phyloP scores from a whole-genome alignment of 2,888 invertebrate genomes.

The Drosophila kokeensis region DNA sequence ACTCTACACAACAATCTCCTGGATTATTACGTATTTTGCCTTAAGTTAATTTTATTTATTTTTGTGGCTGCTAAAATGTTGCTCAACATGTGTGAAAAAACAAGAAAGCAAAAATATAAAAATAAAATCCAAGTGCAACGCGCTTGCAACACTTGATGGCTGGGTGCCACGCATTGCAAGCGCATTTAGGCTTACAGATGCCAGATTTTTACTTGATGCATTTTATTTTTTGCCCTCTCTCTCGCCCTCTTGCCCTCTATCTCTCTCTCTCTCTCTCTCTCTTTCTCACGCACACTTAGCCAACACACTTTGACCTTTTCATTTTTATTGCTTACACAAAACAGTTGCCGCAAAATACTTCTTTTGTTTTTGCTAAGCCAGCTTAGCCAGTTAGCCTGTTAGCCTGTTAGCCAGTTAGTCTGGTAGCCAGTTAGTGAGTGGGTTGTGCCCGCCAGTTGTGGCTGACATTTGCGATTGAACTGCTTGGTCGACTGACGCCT shows the following conservation, averaged over 20 bases:
- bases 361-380: slow-evolving; percentile 7
- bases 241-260: neutral
- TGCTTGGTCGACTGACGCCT: slow-evolving; percentile 27
- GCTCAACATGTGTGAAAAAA: slow-evolving; percentile 54
- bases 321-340: slow-evolving; percentile 22
- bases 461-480: slow-evolving; percentile 54
- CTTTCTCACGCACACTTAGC: neutral
- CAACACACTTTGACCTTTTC: slow-evolving; percentile 43
- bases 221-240: neutral
- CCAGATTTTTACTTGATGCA: slow-evolving; percentile 4
- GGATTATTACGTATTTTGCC: slow-evolving; percentile 1
- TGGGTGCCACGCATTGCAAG: slow-evolving; percentile 8
- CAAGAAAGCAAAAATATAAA: neutral
- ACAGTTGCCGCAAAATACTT: slow-evolving; percentile 25
- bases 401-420: slow-evolving; percentile 6
- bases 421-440: slow-evolving; percentile 26
- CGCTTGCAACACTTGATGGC: slow-evolving; percentile 4
- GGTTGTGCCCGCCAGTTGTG: slow-evolving; percentile 50
- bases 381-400: slow-evolving; percentile 6
- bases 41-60: neutral
- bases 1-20: slow-evolving; percentile 6
- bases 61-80: slow-evolving; percentile 17
- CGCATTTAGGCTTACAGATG: slow-evolving; percentile 14
- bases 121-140: slow-evolving; percentile 20
- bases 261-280: neutral